A percentile compares a stretch with the other conserved stretches of the same genome.
phyloP scores from a whole-genome alignment of 2,888 invertebrate species.

The Pachliopta kotzebuea region DNA sequence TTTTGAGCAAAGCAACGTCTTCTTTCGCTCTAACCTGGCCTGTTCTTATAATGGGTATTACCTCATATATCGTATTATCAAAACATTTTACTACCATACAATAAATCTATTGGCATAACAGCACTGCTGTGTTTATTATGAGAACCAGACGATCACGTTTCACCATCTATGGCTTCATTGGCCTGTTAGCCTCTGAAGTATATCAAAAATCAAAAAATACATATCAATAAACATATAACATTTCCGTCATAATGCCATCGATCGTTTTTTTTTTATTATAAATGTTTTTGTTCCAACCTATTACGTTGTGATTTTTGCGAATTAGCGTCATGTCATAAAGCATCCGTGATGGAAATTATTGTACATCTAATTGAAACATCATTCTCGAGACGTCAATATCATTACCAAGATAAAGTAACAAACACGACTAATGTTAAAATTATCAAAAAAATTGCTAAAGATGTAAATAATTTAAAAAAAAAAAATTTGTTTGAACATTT shows the following conservation, averaged over 20 bases:
- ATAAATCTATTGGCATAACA: too few relatives aligned
- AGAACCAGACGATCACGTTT: too few relatives aligned
- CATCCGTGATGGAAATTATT: conserved; percentile 65
- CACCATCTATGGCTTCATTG: too few relatives aligned
- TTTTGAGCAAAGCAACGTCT: too few relatives aligned
- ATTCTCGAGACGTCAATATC: conserved; percentile 44
- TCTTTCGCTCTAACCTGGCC: too few relatives aligned
- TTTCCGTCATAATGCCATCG: not conserved
- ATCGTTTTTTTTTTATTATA: conserved; percentile 18
- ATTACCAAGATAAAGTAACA: conserved; percentile 30
- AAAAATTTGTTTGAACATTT: not conserved
- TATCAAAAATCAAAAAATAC: not conserved
- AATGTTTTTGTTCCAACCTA: conserved; percentile 36
- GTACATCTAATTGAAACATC: conserved; percentile 67
- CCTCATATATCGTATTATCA: too few relatives aligned
- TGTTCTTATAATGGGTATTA: too few relatives aligned
- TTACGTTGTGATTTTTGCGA: conserved; percentile 52
- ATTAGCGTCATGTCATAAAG: conserved; percentile 55
- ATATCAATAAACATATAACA: not conserved
- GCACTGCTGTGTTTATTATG: too few relatives aligned
- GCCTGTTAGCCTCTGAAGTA: too few relatives aligned
- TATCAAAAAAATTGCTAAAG: not conserved
- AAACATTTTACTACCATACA: too few relatives aligned
- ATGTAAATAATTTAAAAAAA: not conserved
- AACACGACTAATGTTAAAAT: not conserved